Base-by-base conservation (phyloP, 2,888 invertebrate genomes). In the Amphipyra tragopoginis region DNA sequence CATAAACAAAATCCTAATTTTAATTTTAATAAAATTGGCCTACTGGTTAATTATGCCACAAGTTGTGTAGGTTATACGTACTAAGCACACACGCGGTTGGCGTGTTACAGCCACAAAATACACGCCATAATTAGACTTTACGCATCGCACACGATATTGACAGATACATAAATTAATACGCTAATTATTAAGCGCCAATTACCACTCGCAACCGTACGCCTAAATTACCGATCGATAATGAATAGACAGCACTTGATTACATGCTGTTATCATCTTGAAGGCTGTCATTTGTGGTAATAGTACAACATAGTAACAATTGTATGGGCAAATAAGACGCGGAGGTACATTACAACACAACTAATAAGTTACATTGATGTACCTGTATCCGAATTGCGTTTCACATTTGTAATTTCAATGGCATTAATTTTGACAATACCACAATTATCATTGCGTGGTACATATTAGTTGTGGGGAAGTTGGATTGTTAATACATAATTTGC, bases 141-240 rank as follows among this genome's bases (percentile, higher is more conserved):
- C n/a, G 4, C 49, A n/a, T 33, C 33, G 42, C 36, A 50, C 40
- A 40, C 38, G 48, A 53, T 59, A 65, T 72, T 65, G 61, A 53
- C 57, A 61, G 53, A 67, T 60, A 65, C 53, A 72, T 57, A 67
- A 61, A 67, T 72, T 50, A 62, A 60, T 65, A 56, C 43, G 44
- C 59, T 44, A 39, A 71, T 71, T 52, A 64, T 70, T 62, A 53
- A 39, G 44, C 39, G 39, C 47, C 64, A 67, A 71, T 70, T 64
- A 72, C 65, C 50, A 42, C 14, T 6, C 52, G 48, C 44, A 29
- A 21, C 5, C 40, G 34, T 39, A 52, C 49, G 49, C 44, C 11
- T 44, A 44, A 62, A 39, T 57, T 49, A 56, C 40, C 21, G 53
- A 26, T 47, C 42, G 54, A 61, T 66, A 72, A 61, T 75, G 10